Percentiles rank a stretch among this genome's conserved stretches.
Conservation (phyloP, 2,888 invertebrate species). For the Drosophila stalkeri region DNA sequence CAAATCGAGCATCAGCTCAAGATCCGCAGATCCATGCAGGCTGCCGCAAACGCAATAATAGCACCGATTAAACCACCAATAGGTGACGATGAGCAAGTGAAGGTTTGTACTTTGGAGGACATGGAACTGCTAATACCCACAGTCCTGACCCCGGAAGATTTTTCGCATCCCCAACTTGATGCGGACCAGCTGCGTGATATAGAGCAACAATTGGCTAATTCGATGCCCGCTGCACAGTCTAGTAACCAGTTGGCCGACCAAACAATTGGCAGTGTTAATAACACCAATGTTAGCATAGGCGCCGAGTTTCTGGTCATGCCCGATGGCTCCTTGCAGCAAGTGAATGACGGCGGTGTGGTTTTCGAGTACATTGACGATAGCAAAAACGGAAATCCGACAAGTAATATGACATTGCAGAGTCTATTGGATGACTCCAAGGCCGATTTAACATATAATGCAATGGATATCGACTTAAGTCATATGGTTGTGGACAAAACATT, state of each 20-base stretch:
- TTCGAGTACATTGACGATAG: conserved; percentile 80
- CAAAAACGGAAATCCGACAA: conserved; percentile 15
- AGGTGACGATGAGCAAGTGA: conserved; percentile 38
- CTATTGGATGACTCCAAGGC: conserved; percentile 45
- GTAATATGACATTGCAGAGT: conserved; percentile 48
- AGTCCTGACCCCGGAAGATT: conserved; percentile 66
- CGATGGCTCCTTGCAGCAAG: conserved; percentile 78
- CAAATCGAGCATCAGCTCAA: conserved; percentile 54
- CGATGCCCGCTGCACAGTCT: conserved; percentile 4
- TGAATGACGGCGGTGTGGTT: conserved; percentile 75
- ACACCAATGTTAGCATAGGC: conserved; percentile 68
- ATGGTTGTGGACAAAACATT: conserved; percentile 66
- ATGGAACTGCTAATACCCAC: conserved; percentile 72
- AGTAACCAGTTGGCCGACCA: not conserved
- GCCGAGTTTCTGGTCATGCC: conserved; percentile 79
- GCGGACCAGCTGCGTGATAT: conserved; percentile 55
- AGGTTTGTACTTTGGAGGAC: conserved; percentile 69
- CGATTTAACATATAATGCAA: conserved; percentile 26
- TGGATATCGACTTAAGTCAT: conserved; percentile 72
- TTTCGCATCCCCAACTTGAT: conserved; percentile 50
- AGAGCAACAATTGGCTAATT: conserved; percentile 54
- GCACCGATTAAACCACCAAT: not conserved
- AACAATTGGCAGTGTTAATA: conserved; percentile 10
- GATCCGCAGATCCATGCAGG: conserved; percentile 21
- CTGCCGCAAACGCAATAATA: conserved; percentile 1